Base-by-base conservation (phyloP, 2,113 vertebrate genomes). In the Microtus richardsoni region DNA sequence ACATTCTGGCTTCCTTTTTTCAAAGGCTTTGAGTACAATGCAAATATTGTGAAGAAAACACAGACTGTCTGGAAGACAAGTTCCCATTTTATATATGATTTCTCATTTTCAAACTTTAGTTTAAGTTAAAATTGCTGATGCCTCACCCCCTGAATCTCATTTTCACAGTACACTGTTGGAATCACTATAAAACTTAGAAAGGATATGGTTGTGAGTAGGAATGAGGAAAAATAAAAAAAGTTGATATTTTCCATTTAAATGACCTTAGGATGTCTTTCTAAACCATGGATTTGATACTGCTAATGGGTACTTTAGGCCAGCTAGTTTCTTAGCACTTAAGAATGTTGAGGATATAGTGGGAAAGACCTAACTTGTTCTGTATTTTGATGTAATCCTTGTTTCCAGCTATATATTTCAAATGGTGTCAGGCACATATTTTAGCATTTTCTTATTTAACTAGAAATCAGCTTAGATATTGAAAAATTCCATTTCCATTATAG, bases 1-100 rank as follows among this genome's bases (percentile, higher is more conserved):
- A 97, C 89, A 96, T 78, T 96, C 94, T 97, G 79, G 95, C 96
- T 93, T 92, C 2, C 89, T 19, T 96, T 96, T 93, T 97, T 87
- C 96, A 95, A 97, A 96, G 95, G 79, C 33, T 93, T 16, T 93
- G 39, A 89, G 87, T 88, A 97, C 91, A 96, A 94, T 92, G 88
- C 41, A 98, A 98, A 97, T 98, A 94, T 68, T 6, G 5, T 96
- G 80, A 98, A 95, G 66, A 89, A 98, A 93, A 10, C 41, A 93
- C 44, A 54, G 24, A 6, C 80, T n/a, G 26, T 92, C 94, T 62
- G 85, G 79, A 96, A 96, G 91, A 86, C 52, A 94, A 92, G 41
- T 16, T 93, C 91, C 94, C 24, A 41, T 95, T 97, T 70, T 73
- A 88, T 36, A 95, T 60, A 88, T 91, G 83, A 88, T 92, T 98